Evolutionary conservation across 2,113 vertebrate species (phyloP), one percentile per base, ranked within the genome.

Genomic region (Oncorhynchus clarkii): DNA sequence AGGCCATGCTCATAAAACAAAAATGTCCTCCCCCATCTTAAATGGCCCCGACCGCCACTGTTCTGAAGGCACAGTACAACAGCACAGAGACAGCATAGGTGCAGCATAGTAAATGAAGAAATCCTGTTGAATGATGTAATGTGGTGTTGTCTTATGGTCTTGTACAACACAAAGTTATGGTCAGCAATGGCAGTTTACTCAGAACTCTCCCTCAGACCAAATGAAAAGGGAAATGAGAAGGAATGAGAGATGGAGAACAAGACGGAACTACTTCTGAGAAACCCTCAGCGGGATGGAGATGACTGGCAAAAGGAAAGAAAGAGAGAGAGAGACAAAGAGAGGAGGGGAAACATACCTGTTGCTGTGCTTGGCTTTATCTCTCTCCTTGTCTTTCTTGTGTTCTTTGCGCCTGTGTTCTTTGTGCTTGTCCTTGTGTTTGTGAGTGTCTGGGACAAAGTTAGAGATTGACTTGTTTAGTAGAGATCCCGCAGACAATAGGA

Each of bases 381-480:
- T 91, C 74, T 98, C 96, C 82, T 95, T 96, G 92, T 98, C 96
- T 91, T 96, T 98, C 92, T 96, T 98, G 90, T 98, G 96, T 80
- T 98, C 97, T 95, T 97, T 99, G 89, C 97, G 96, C 86, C 95
- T 93, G 88, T 97, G 96, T 82, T 98, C 97, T 95, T 96, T 97
- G 91, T 96, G 95, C 93, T 96, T 98, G 88, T 98, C 96, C 94
- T 96, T 98, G 86, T 97, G 95, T 94, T 96, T 99, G 91, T 98
- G 95, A 90, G 94, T 7, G 22, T 88, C 90, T 91, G 65, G 0
- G 16, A 78, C 11, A 75, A 67, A 85, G 18, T 9, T 51, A 78
- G 8, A 84, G 22, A 78, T 73, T 9, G n/a, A 67, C 5, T 67
- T n/a, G 65, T 66, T 73, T 1, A 70, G 27, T 26, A 26, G 54